Base-by-base conservation (phyloP, 2,797 vertebrate genomes). In the Sebastes trivittatus region DNA sequence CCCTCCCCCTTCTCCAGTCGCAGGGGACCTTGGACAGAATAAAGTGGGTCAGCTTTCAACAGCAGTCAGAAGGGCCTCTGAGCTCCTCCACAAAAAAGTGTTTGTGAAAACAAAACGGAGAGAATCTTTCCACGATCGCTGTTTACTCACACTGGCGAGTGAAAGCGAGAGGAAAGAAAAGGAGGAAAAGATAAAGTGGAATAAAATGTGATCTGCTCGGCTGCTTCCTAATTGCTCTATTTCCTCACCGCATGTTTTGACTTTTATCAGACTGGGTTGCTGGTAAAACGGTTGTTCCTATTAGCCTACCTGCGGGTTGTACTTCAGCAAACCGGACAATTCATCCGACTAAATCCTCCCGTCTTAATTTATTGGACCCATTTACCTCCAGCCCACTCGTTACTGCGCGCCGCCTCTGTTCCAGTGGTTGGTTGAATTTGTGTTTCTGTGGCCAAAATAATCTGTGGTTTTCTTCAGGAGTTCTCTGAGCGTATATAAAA, bases 161-260 rank as follows among this genome's bases (percentile, higher is more conserved):
- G 78, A 82, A 81, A 68, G 59, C 74, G 76, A 72, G 74, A 78
- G 58, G 52, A 80, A 81, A 79, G 60, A 80, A n/a, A 81, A 88
- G 42, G 80, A 83, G 75, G 68, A 71, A 85, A 77, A 89, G 88
- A 92, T 90, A 88, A 85, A 91, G 72, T 69, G 55, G 80, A 87
- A 85, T 87, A 89, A 89, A 93, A 83, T 73, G 86, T 66, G 92
- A 91, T 87, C 88, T 94, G 92, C 86, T 89, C 89, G 88, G 87
- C 88, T 93, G 90, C 92, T 92, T 86, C 82, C 89, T 95, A 95
- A 95, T 95, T 95, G 94, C 89, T 88, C 88, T 63, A 84, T 94
- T 94, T 95, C 88, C 77, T 84, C 56, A 55, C 82, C 5, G 68
- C 87, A 73, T 85, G 86, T 90, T 89, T 89, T 90, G 89, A 90